Evolutionary conservation across 2,888 invertebrate genomes (phyloP), one percentile per base, ranked within the genome.

Genomic region (Hesperia comma): DNA sequence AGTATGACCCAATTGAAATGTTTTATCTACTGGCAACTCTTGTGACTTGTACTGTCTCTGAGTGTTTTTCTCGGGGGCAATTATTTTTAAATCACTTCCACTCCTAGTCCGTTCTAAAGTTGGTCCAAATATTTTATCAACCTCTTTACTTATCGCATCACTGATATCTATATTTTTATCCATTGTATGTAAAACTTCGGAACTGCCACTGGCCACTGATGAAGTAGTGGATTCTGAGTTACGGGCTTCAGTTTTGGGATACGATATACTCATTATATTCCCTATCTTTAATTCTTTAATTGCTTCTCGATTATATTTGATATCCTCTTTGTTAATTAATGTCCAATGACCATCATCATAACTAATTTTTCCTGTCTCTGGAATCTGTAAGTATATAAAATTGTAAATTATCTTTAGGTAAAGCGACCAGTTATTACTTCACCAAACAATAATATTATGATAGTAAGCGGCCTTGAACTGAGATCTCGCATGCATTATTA

Each of bases 31-130:
- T 7, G 83, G 77, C 63, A 93, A 77, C 61, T 93, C 93, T 81
- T 93, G 93, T 17, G 93, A 93, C 72, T 85, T 85, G 67, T 87
- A 93, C 67, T 93, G 91, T 63, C 90, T 82, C 72, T 82, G 84
- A 73, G 87, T 90, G 72, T 86, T 84, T 70, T 87, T 81, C 0
- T 89, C 74, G 33, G 93, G 92, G 41, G 87, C 85, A 6, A 82
- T 76, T 0, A 90, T 79, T 79, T 91, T 88, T 40, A 93, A 74
- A 68, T 92, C 90, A 71, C 83, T 86, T 0, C 89, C 88, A 71
- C 93, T 93, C 67, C 82, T 87, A 1, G 93, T 86, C 75, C 93
- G 83, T 76, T 90, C 91, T 60, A 93, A 76, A 3, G 84, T 72
- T 6, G 91, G 88, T 5, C 84, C 84, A 70, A 93, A 88, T 61